Conservation (phyloP, 2,113 vertebrate species). For the Hydropotes inermis region DNA sequence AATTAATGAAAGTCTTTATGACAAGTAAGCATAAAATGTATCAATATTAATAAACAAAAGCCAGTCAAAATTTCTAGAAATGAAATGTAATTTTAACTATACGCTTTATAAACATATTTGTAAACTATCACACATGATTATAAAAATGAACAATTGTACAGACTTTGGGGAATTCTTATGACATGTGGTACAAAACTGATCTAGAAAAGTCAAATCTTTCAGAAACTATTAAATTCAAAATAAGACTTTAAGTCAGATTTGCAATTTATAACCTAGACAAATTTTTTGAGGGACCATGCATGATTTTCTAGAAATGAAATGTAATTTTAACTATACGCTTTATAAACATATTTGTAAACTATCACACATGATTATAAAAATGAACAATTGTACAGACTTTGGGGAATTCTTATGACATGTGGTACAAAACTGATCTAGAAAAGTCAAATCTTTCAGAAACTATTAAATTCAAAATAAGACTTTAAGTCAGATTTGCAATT, state of each 20-base stretch:
- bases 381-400: background rate
- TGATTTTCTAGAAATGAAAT: background rate
- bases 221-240: background rate
- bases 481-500: background rate
- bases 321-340: background rate
- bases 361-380: conserved; percentile 1
- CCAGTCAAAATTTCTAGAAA: background rate
- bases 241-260: background rate
- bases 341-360: background rate
- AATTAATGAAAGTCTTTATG: background rate
- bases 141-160: background rate
- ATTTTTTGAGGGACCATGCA: background rate
- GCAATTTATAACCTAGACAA: background rate
- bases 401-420: background rate
- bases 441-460: conserved; percentile 9
- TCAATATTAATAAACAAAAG: background rate
- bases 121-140: background rate
- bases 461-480: background rate
- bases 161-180: background rate
- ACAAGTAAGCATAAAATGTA: background rate
- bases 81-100: background rate
- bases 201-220: background rate
- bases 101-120: background rate
- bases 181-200: background rate
- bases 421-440: background rate